Base-by-base conservation (phyloP, 2,113 vertebrate genomes). In the Ctenodactylus gundi region DNA sequence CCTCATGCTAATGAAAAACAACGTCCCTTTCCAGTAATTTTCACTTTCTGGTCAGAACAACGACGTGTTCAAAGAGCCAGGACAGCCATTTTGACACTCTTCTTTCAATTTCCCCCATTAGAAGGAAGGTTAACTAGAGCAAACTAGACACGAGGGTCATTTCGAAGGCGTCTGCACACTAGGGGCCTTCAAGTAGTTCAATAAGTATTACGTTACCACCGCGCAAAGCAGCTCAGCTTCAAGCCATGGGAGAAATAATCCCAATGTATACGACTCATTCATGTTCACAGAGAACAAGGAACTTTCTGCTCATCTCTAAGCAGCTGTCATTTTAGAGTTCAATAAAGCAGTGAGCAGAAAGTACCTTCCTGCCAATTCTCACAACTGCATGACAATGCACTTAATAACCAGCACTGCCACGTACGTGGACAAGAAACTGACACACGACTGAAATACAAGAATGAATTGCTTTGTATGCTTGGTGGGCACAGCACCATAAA, bases 1-100 rank as follows among this genome's bases (percentile, higher is more conserved):
- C 94, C 97, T 96, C 20, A 13, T 93, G 90, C 93, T 97, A 96
- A 97, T 90, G 91, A 36, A 85, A 85, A 97, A 87, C 88, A 87
- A 93, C 77, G n/a, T 94, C 78, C 88, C 92, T 93, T 86, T 85
- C 92, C 67, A 93, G 77, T 93, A 93, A 96, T 81, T 83, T 80
- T 94, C 89, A 58, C 82, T 64, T 97, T 97, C 87, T 95, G 83
- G 95, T 97, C 65, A 94, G 84, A 95, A 85, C 57, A 95, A 90
- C 72, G 96, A 57, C 73, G 2, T 70, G 84, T 27, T 96, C 85
- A 85, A 94, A 51, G n/a, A 23, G 91, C 64, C 92, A 67, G 97
- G 4, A 64, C 0, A 20, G 41, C 34, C 83, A 96, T 3, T 72
- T 97, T 29, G 64, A 93, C 39, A 73, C 49, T 94, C 36, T 90